Base-by-base conservation (phyloP, 2,888 invertebrate species). In the Scelioninae gen. 1 region DNA sequence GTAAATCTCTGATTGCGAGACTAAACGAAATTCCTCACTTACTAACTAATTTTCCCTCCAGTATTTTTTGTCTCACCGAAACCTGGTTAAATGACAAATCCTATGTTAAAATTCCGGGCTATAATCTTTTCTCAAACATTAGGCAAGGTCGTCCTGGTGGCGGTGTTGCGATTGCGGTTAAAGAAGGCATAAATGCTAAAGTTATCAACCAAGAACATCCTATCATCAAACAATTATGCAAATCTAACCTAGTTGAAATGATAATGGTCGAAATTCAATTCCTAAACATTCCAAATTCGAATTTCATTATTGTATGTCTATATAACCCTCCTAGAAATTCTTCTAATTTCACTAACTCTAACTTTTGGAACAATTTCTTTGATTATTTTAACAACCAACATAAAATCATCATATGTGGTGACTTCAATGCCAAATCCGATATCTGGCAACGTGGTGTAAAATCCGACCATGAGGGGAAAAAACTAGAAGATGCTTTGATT, bases 381-480 rank as follows among this genome's bases (percentile, higher is more conserved):
- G 43, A 40, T 13, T 60, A n/a, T 29, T 1, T 53, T n/a, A n/a
- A n/a, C 3, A n/a, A 4, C 4, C 23, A 31, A 1, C 31, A 29
- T 11, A 53, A 53, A 3, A 6, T 31, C 13, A 23, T 23, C 23
- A 15, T 62, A 4, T 10, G 5, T 31, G 45, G 29, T 0, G 62
- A 43, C 45, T 45, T 45, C 16, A 77, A 77, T n/a, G 68, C 76
- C 1, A 68, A 77, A 10, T 38, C 60, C 13, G 8, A 38, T 6
- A 16, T 51, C 0, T 76, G 76, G 76, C 15, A 68, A 1, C 6
- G 10, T 34, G 15, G 11, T 10, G n/a, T 11, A 5, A 9, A 0
- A 5, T 3, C 51, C 66, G 3, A 8, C 3, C 3, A 3, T 3
- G 11, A 1, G 55, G 32, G 8, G 45, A 15, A 5, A 10, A 55